A percentile compares a stretch with the other conserved stretches of the same genome.
These are phyloP conservation scores for Polietes domitor DNA, from an alignment of 2,888 invertebrate species.

Conservation along the genomic window DNA sequence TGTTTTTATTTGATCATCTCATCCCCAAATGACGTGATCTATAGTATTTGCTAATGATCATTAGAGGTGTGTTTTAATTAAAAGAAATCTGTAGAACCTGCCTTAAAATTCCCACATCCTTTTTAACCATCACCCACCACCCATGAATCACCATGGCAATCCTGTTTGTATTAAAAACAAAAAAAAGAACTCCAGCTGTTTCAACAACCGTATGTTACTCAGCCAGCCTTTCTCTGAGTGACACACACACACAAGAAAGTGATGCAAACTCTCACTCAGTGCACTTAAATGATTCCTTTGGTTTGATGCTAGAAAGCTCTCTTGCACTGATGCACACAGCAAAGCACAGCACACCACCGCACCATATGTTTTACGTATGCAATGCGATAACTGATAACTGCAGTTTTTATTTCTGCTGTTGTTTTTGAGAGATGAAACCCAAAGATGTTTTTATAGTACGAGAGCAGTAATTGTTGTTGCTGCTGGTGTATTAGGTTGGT, in stretches of 20 bases:
- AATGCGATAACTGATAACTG: conserved; percentile 27
- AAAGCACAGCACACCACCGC: neutral
- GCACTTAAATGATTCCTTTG: neutral
- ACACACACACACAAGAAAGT: no score
- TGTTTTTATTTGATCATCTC: no score
- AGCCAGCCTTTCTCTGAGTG: no score
- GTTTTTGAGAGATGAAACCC: neutral
- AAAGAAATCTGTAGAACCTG: no score
- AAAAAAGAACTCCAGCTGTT: conserved; percentile 52
- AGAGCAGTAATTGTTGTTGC: conserved; percentile 34
- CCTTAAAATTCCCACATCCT: neutral
- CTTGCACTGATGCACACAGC: no score
- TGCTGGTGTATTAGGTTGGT: neutral
- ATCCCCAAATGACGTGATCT: no score
- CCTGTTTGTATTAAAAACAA: conserved; percentile 16
- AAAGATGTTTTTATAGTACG: neutral
- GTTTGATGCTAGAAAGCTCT: neutral
- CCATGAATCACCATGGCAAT: conserved; percentile 42
- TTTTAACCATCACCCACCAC: neutral
- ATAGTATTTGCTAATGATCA: no score
- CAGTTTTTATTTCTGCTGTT: neutral
- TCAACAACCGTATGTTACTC: conserved; percentile 24
- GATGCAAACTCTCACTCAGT: neutral
- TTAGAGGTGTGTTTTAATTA: no score
- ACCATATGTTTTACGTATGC: conserved; percentile 21